Evolutionary conservation across 2,888 invertebrate genomes (phyloP), one percentile per base, ranked within the genome.

Genomic region (Iphiclides podalirius): DNA sequence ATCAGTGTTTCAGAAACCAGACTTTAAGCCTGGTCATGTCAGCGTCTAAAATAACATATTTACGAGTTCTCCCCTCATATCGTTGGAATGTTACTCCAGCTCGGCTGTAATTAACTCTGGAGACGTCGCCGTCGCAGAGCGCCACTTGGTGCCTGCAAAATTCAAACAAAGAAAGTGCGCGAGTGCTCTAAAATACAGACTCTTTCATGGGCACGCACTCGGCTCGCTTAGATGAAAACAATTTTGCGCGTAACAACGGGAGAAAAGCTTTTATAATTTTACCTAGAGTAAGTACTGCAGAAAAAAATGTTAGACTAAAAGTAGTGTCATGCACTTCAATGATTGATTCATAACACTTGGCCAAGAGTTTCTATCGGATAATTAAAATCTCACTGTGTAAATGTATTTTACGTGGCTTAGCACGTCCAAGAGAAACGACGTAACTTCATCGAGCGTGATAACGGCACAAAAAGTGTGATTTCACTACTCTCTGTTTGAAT

Each of bases 151-250:
- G 17, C 28, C 35, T 13, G 34, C 35, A 17, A 47, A 41, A 17
- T 28, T 40, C 34, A 13, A 47, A 47, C 47, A 47, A 47, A 47
- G 47, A 47, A 41, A 41, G 28, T 41, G 41, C 17, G 36, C 34
- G 31, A 20, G 36, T 17, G 6, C 20, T 3, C 41, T 41, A 13
- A 13, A 47, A 13, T 28, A 35, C 34, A 20, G 8, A 23, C n/a
- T 26, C 31, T 17, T 41, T 33, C n/a, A 40, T 7, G 17, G 12
- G 28, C 26, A 47, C 35, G 26, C 47, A 47, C 12, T 47, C 14
- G 15, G 23, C 34, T 2, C 35, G 13, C 14, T 1, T 8, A 15
- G 14, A 31, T 41, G 31, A 8, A 41, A 41, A 41, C 12, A 41
- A 41, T 33, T 11, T 14, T 12, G 4, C 0, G 11, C 11, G 6